Conservation (phyloP, 2,888 invertebrate species). For the Poecilobothrus nobilitatus region DNA sequence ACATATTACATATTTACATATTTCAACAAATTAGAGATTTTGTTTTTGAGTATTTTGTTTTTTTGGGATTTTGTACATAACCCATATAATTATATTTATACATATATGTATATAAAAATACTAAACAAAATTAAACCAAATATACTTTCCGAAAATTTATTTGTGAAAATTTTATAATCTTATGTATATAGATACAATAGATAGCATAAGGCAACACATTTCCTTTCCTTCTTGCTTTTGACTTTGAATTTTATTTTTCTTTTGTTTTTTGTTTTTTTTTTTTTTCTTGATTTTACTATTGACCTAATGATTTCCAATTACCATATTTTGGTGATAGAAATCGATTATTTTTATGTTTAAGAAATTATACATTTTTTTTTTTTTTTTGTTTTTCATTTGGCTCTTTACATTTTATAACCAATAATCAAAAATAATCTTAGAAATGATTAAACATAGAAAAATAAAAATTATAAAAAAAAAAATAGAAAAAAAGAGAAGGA, state of each 20-base stretch:
- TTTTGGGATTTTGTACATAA: no score
- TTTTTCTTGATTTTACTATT: neutral
- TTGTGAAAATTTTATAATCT: neutral
- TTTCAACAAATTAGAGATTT: no score
- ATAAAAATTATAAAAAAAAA: neutral
- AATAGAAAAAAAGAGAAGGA: neutral
- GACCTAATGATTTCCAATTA: neutral
- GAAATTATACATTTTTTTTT: neutral
- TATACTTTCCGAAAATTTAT: neutral
- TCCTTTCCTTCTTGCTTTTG: neutral
- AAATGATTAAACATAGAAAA: neutral
- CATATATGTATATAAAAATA: no score
- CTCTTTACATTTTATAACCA: no score
- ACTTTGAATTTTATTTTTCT: neutral
- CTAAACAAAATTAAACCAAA: no score
- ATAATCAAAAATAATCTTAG: no score
- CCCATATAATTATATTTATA: no score
- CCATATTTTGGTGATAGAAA: slow-evolving; percentile 1
- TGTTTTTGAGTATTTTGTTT: no score
- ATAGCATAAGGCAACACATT: neutral
- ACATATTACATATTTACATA: no score
- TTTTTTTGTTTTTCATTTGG: no score
- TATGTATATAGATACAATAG: no score
- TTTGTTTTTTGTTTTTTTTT: neutral
- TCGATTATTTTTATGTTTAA: slow-evolving; percentile 1